A percentile compares a stretch with the other conserved stretches of the same genome.
These are phyloP conservation scores for Enoplosus armatus DNA, from an alignment of 2,797 vertebrate species.

Conservation along the genomic window DNA sequence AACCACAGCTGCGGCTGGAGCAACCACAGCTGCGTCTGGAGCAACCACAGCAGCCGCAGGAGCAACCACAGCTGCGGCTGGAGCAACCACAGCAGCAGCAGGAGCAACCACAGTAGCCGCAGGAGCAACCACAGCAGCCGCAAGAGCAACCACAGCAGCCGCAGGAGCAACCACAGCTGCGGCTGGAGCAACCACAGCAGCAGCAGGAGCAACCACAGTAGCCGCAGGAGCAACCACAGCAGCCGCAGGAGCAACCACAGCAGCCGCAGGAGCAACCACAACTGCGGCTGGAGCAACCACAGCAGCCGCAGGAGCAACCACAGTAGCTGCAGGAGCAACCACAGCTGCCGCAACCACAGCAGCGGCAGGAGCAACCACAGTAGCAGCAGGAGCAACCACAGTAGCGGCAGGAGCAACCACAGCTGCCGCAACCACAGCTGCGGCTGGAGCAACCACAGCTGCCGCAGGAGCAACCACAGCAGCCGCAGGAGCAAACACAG, in stretches of 20 bases:
- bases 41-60: too few species aligned
- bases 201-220: background rate
- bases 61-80: background rate
- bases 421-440: background rate
- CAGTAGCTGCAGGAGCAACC: background rate
- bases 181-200: background rate
- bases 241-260: background rate
- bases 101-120: background rate
- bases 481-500: background rate
- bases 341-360: background rate
- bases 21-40: too few species aligned
- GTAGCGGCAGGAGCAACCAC: background rate
- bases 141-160: too few species aligned
- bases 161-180: background rate
- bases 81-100: background rate
- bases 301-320: background rate
- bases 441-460: too few species aligned
- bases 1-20: too few species aligned
- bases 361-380: background rate
- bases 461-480: background rate
- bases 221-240: background rate
- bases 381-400: background rate
- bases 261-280: background rate
- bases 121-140: background rate
- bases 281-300: background rate